A percentile compares a stretch with the other conserved stretches of the same genome.
Evolutionary conservation across 2,113 vertebrate species (phyloP).

Genomic region (Rhinolophus sinicus): DNA sequence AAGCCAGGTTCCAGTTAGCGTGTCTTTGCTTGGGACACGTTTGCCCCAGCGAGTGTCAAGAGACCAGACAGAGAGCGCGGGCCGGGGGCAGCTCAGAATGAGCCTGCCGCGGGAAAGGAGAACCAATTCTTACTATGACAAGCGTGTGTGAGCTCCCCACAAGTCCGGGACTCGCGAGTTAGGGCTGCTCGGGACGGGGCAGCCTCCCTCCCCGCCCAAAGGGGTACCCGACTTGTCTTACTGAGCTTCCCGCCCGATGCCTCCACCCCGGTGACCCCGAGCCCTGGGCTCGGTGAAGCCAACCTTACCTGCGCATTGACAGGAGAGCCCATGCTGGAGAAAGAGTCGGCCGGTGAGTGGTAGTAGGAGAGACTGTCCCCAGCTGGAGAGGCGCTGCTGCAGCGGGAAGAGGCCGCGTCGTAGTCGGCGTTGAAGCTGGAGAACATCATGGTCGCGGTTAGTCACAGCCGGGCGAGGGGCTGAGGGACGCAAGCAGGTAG

Average conservation of each 20-base stretch:
- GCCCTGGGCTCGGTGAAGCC: neutral
- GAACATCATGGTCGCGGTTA: slow-evolving; percentile 89
- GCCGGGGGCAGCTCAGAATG: neutral
- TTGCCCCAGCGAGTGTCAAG: neutral
- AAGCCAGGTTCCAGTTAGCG: neutral
- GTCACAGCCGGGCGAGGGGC: slow-evolving; percentile 54
- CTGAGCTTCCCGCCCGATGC: neutral
- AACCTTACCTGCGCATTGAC: slow-evolving; percentile 92
- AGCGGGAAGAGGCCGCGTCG: slow-evolving; percentile 94
- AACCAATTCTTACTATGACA: neutral
- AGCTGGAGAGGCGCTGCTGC: slow-evolving; percentile 95
- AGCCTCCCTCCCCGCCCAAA: neutral
- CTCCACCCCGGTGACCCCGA: neutral
- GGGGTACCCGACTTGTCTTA: neutral
- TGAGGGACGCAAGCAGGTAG: slow-evolving; percentile 43
- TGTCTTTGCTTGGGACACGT: slow-evolving; percentile 24
- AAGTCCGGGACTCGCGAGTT: neutral
- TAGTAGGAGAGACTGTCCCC: slow-evolving; percentile 92
- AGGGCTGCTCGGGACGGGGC: neutral
- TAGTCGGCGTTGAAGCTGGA: slow-evolving; percentile 92
- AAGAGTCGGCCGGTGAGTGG: slow-evolving; percentile 92
- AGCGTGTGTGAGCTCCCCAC: neutral
- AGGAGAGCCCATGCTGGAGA: slow-evolving; percentile 93
- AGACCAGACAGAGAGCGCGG: neutral
- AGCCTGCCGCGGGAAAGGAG: neutral